Percentiles rank a stretch among this genome's conserved stretches.
phyloP scores from a whole-genome alignment of 2,113 vertebrate genomes.

The Eleginops maclovinus region DNA sequence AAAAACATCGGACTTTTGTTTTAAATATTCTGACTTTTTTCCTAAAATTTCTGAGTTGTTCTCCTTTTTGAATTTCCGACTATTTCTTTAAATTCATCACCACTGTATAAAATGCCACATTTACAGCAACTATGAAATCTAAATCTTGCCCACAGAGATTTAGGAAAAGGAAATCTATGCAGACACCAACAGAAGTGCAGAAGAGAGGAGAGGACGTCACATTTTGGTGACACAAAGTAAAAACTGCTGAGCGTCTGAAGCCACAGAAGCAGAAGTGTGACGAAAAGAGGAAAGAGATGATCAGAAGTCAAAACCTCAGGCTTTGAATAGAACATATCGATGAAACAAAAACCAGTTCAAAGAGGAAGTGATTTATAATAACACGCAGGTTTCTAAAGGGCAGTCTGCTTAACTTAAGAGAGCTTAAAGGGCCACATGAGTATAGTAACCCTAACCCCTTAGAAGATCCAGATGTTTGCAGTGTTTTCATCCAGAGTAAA shows the following conservation, averaged over 20 bases:
- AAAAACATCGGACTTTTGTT: too few relatives aligned
- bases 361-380: conserved; percentile 31
- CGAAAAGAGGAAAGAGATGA: conserved; percentile 18
- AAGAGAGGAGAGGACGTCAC: background rate
- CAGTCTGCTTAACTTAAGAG: too few relatives aligned
- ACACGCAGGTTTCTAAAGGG: background rate
- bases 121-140: background rate
- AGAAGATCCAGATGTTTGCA: background rate
- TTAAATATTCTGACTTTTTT: too few relatives aligned
- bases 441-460: too few relatives aligned
- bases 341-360: conserved; percentile 2
- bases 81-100: too few relatives aligned
- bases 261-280: conserved; percentile 71
- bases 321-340: background rate
- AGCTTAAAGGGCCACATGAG: too few relatives aligned
- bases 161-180: background rate
- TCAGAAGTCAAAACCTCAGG: background rate
- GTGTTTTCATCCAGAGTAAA: too few relatives aligned
- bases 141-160: background rate
- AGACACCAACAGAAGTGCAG: background rate
- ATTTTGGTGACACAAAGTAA: conserved; percentile 1
- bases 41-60: too few relatives aligned
- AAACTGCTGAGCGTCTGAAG: background rate
- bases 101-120: background rate
- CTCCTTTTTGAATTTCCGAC: too few relatives aligned